Evolutionary conservation across 1,140 invertebrate genomes (phyloP).

Genomic region (Drosophila busckii): DNA sequence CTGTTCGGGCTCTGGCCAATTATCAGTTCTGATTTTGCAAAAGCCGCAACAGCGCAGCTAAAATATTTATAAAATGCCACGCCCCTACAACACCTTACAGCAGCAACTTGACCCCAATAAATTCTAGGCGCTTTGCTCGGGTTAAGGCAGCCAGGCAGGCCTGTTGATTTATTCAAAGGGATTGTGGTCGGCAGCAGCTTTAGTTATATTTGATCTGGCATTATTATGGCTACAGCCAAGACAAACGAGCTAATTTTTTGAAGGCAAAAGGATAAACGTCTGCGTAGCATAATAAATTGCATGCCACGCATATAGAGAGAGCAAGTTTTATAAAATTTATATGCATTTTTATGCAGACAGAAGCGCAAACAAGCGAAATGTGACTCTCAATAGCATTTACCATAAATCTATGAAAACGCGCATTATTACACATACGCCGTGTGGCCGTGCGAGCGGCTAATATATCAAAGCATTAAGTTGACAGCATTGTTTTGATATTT

Average conservation of each 20-base stretch:
- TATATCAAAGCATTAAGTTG: constrained; percentile 63
- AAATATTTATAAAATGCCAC: constrained; percentile 37
- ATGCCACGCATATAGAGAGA: too few relatives aligned
- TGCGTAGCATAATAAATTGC: constrained; percentile 57
- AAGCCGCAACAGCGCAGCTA: constrained; percentile 17
- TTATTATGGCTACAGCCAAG: constrained; percentile 55
- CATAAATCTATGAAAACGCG: constrained; percentile 68
- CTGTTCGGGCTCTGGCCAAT: constrained; percentile 39
- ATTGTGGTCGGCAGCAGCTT: constrained; percentile 18
- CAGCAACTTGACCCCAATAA: constrained; percentile 51
- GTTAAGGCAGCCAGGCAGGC: constrained; percentile 21
- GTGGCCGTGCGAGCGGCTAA: constrained; percentile 23
- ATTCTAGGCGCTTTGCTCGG: constrained; percentile 31
- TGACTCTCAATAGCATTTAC: constrained; percentile 18
- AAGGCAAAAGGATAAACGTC: constrained; percentile 36
- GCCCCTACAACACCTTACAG: constrained; percentile 13
- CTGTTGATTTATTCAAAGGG: constrained; percentile 67
- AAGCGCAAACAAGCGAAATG: constrained; percentile 34
- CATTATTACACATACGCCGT: constrained; percentile 71
- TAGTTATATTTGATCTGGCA: constrained; percentile 33
- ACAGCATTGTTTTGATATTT: constrained; percentile 23
- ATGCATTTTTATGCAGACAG: constrained; percentile 69
- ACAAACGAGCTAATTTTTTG: constrained; percentile 71
- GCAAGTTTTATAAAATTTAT: constrained; percentile 66
- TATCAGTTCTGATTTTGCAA: constrained; percentile 65